Percentiles rank a stretch among this genome's conserved stretches.
Evolutionary conservation across 2,113 vertebrate genomes (phyloP).

Genomic region (Cisticola juncidis): DNA sequence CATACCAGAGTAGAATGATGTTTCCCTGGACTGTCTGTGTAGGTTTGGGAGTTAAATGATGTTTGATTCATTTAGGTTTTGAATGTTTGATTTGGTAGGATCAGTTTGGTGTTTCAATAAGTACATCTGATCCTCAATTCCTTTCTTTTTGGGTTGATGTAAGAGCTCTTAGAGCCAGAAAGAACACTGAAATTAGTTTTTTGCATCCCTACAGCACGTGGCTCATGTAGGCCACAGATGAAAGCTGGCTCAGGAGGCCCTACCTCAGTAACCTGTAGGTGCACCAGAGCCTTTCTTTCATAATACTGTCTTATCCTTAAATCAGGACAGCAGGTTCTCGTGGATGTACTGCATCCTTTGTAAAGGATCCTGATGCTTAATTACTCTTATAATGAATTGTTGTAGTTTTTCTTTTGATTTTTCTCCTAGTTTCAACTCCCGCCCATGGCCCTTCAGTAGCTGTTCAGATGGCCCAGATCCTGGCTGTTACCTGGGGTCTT

Average conservation of each 20-base stretch:
- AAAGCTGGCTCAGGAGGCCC: not conserved
- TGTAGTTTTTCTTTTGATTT: not conserved
- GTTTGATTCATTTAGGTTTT: not conserved
- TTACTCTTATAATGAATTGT: not conserved
- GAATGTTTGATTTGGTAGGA: not conserved
- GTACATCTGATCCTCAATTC: not conserved
- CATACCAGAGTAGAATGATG: too few species aligned
- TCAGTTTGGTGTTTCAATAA: not conserved
- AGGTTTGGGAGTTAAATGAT: not conserved
- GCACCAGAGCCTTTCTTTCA: not conserved
- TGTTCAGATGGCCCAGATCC: not conserved
- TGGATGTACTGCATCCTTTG: not conserved
- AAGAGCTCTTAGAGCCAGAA: not conserved
- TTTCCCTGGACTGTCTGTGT: not conserved
- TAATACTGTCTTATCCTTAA: not conserved
- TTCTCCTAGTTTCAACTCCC: not conserved
- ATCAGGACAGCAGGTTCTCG: not conserved
- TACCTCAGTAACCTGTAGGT: not conserved
- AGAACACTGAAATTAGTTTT: not conserved
- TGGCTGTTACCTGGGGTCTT: not conserved
- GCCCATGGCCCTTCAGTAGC: not conserved
- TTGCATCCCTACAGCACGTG: rapidly evolving
- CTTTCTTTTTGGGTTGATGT: not conserved
- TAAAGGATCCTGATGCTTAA: not conserved
- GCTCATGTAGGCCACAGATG: rapidly evolving